phyloP scores from a whole-genome alignment of 2,797 vertebrate species.

The Anabas testudineus region DNA sequence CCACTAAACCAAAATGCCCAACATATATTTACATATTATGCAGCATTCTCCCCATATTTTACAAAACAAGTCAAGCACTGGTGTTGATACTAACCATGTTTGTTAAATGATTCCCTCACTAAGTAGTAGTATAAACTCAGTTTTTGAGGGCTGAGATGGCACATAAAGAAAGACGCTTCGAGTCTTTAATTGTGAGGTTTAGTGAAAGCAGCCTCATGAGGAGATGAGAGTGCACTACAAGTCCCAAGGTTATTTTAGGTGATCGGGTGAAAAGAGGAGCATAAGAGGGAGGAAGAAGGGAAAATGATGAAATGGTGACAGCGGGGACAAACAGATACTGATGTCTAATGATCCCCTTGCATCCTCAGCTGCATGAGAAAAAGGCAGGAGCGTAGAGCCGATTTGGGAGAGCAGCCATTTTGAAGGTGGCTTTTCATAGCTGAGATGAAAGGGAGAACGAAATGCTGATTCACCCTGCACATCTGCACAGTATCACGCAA shows the following conservation, averaged over 20 bases:
- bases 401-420: slow-evolving; percentile 65
- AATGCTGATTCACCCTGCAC: slow-evolving; percentile 62
- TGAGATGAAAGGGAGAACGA: slow-evolving; percentile 51
- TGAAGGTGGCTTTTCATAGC: slow-evolving; percentile 62
- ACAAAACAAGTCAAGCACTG: not conserved
- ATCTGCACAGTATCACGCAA: slow-evolving; percentile 63
- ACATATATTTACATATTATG: too few relatives aligned
- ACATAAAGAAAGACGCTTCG: not conserved
- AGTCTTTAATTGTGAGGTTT: slow-evolving; percentile 13
- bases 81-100: not conserved
- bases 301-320: slow-evolving; percentile 47
- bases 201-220: slow-evolving; percentile 22
- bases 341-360: slow-evolving; percentile 68
- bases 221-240: slow-evolving; percentile 25
- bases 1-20: too few relatives aligned
- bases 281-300: slow-evolving; percentile 19
- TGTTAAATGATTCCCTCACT: not conserved
- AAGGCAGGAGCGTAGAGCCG: slow-evolving; percentile 41
- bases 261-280: slow-evolving; percentile 26
- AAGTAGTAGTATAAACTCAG: not conserved
- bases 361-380: slow-evolving; percentile 67
- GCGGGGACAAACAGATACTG: slow-evolving; percentile 64
- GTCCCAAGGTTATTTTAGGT: slow-evolving; percentile 39
- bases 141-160: slow-evolving; percentile 10
- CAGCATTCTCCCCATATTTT: not conserved